These are phyloP conservation scores for Argentina silus DNA, from an alignment of 2,797 vertebrate species.

Conservation along the genomic window DNA sequence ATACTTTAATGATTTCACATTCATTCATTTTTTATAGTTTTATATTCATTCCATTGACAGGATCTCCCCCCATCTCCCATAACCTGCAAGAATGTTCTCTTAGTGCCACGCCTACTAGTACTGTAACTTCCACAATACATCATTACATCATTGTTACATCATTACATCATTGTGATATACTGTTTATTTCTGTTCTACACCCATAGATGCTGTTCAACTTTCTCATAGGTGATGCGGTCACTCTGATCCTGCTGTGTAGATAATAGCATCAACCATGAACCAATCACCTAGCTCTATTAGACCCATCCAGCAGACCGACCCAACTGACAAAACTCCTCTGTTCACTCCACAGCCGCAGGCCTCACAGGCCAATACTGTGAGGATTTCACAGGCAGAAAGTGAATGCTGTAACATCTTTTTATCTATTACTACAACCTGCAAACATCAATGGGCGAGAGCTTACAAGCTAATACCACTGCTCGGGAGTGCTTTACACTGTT, in stretches of 20 bases:
- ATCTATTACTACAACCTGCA: conserved; percentile 65
- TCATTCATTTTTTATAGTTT: too few species aligned
- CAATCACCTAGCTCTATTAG: not conserved
- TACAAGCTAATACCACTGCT: conserved; percentile 61
- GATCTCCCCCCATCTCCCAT: too few species aligned
- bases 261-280: not conserved
- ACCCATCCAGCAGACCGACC: not conserved
- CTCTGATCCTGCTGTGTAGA: not conserved
- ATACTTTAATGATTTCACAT: too few species aligned
- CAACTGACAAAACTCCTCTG: not conserved
- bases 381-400: conserved; percentile 48
- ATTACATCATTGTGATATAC: too few species aligned
- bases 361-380: conserved; percentile 34
- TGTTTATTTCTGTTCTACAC: not conserved
- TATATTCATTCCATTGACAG: too few species aligned
- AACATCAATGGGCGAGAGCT: conserved; percentile 67
- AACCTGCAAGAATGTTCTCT: too few species aligned
- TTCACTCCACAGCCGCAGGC: conserved; percentile 34
- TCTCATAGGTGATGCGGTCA: not conserved
- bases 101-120: too few species aligned
- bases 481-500: conserved; percentile 59
- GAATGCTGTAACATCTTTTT: conserved; percentile 44
- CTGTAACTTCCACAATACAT: conserved; percentile 3
- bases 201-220: not conserved
- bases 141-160: too few species aligned